Percentiles rank a stretch among this genome's conserved stretches.
Evolutionary conservation across 2,113 vertebrate species (phyloP).

Genomic region (Sceloporus undulatus): DNA sequence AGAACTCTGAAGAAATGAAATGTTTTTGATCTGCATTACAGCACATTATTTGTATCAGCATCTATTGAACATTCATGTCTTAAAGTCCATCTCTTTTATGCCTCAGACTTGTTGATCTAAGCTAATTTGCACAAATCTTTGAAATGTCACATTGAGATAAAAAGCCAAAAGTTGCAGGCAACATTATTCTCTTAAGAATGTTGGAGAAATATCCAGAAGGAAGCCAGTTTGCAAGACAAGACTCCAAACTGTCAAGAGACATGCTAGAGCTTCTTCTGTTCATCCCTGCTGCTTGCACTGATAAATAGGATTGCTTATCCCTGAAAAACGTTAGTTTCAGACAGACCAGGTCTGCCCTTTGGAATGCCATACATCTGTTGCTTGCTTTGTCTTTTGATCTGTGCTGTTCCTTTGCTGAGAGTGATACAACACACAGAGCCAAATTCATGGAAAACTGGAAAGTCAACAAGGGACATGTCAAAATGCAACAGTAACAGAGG

Average conservation of each 20-base stretch:
- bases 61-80: neutral
- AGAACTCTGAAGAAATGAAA: neutral
- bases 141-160: slow-evolving; percentile 16
- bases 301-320: neutral
- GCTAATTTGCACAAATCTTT: neutral
- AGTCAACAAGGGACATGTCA: neutral
- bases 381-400: neutral
- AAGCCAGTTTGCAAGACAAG: neutral
- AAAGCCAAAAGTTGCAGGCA: neutral
- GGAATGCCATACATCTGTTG: too few relatives aligned
- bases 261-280: neutral
- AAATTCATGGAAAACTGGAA: neutral
- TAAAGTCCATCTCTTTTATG: neutral
- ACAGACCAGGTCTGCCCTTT: neutral
- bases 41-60: neutral
- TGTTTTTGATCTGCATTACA: neutral
- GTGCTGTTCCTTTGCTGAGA: neutral
- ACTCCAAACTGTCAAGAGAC: neutral
- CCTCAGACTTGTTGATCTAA: neutral
- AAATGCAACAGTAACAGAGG: neutral
- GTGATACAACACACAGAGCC: neutral
- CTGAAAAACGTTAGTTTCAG: neutral
- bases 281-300: neutral
- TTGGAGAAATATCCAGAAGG: neutral
- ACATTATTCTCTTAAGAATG: neutral